Base-by-base conservation (phyloP, 2,797 vertebrate species). In the Anas bahamensis region DNA sequence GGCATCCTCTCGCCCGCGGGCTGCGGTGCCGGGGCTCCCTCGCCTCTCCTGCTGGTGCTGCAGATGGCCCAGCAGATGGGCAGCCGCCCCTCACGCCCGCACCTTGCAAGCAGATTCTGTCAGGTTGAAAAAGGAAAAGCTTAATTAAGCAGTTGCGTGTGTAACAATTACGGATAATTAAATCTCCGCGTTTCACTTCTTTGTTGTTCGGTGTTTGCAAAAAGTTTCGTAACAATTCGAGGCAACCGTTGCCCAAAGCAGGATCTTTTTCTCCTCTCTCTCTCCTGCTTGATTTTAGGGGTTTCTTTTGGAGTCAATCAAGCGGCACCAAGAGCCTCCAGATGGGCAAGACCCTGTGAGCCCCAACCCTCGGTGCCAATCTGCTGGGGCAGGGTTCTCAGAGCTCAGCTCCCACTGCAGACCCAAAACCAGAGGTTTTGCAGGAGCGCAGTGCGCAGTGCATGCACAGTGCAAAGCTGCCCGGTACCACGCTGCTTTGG, bases 41-140 rank as follows among this genome's bases (percentile, higher is more conserved):
- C 26, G 24, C 46, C 82, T 78, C 63, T 81, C 55, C 42, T 31
- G 48, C 83, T 63, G 2, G 74, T 10, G 8, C 65, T 88, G 93
- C 98, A 98, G 98, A 98, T 98, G 98, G 98, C 80, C 92, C 64
- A 31, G 97, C 98, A 98, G 97, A 97, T 98, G 98, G 95, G 94
- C 95, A 91, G 87, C 31, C 82, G 93, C 96, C 96, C 96, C 94
- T 88, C 66, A 6, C 13, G 52, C 97, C 95, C 61, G 46, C 97
- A 98, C 97, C 97, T 98, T 96, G 94, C 90, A 93, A 97, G 97
- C 96, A 96, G 95, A 96, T 95, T 88, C 97, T 97, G 97, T 96
- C 98, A 97, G 97, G 96, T 98, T 98, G 95, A 85, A 89, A 94
- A 92, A 97, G 94, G 96, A 95, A 97, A 97, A 97, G 95, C 97